These are phyloP conservation scores for Apus apus DNA, from an alignment of 2,113 vertebrate genomes.

Conservation along the genomic window DNA sequence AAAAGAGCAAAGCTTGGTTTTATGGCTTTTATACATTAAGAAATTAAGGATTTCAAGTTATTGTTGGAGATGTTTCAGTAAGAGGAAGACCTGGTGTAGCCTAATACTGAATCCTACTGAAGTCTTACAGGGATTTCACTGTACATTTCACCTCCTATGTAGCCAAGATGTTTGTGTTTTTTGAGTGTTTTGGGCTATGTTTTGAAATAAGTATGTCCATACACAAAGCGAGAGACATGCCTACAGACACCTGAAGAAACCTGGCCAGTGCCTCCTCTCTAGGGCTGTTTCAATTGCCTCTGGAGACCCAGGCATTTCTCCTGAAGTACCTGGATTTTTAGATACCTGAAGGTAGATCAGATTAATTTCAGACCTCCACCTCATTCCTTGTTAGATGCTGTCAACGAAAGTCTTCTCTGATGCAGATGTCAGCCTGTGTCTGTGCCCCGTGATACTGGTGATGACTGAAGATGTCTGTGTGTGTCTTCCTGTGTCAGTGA, in stretches of 20 bases:
- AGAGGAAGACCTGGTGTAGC: neutral
- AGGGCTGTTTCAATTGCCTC: neutral
- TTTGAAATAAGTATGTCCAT: neutral
- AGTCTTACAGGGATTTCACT: neutral
- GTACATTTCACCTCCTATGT: neutral
- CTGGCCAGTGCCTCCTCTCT: neutral
- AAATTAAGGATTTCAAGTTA: neutral
- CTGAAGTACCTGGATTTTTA: neutral
- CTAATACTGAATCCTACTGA: neutral
- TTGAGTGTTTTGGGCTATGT: neutral
- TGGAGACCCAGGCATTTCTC: neutral
- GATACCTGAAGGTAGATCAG: neutral
- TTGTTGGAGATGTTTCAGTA: neutral
- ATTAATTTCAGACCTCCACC: neutral
- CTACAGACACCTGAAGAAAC: neutral
- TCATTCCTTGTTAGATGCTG: neutral
- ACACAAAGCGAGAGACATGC: neutral
- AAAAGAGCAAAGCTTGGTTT: neutral
- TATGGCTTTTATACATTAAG: neutral
- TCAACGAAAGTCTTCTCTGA: neutral
- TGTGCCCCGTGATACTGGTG: neutral
- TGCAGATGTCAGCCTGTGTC: neutral
- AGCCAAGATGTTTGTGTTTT: neutral
- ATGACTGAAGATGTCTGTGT: neutral
- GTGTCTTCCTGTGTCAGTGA: neutral